Conservation (phyloP, 2,113 vertebrate genomes). For the Merops nubicus region DNA sequence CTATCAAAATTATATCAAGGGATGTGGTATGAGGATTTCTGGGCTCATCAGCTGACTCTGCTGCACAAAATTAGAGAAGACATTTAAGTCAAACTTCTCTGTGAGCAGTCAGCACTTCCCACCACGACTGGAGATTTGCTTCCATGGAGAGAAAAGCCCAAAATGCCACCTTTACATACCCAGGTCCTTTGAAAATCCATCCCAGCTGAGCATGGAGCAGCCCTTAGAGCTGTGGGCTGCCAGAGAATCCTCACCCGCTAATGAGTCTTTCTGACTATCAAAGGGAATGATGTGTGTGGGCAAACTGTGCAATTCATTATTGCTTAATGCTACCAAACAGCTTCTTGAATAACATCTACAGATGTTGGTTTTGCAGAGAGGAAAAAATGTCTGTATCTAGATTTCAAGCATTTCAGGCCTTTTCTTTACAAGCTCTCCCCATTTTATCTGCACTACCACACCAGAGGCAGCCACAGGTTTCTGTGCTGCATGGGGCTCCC, state of each 20-base stretch:
- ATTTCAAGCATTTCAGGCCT: not conserved
- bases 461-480: not conserved
- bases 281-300: not conserved
- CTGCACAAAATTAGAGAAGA: not conserved
- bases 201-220: not conserved
- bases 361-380: not conserved
- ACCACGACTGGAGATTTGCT: not conserved
- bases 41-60: not conserved
- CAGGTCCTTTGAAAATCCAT: not conserved
- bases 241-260: not conserved
- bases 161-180: no score
- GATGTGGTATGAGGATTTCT: not conserved
- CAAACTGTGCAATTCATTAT: not conserved
- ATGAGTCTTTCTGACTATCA: not conserved
- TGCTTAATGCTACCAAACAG: not conserved
- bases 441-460: fast-evolving
- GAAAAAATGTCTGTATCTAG: no score
- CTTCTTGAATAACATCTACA: fast-evolving
- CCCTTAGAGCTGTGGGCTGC: fast-evolving
- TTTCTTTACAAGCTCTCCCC: fast-evolving
- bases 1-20: not conserved
- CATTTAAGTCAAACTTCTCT: fast-evolving
- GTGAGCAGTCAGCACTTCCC: not conserved
- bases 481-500: fast-evolving
- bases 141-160: not conserved